Percentiles rank a stretch among this genome's conserved stretches.
These are phyloP conservation scores for Sebastolobus alascanus DNA, from an alignment of 2,797 vertebrate species.

Conservation along the genomic window DNA sequence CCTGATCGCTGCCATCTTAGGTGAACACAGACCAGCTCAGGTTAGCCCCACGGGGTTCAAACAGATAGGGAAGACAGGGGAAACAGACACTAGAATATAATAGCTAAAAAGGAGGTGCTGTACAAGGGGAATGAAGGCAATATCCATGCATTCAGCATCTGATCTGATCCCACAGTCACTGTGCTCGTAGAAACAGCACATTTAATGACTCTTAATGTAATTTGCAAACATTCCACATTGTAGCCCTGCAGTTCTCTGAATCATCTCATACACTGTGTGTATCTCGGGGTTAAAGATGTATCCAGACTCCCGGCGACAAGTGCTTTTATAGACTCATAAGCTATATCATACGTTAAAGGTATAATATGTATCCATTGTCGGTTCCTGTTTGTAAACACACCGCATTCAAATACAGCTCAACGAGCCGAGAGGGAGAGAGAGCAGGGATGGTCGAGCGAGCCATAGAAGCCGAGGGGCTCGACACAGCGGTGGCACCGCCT, in stretches of 20 bases:
- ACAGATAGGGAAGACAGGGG: constrained; percentile 62
- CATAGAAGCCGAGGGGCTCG: too few relatives aligned
- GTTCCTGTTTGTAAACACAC: too few relatives aligned
- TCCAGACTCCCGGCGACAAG: constrained; percentile 57
- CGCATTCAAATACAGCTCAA: too few relatives aligned
- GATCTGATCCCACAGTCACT: constrained; percentile 49
- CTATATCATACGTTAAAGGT: constrained; percentile 46
- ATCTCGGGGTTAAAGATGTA: constrained; percentile 49
- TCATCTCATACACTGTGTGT: constrained; percentile 68
- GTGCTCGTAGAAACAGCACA: constrained; percentile 63
- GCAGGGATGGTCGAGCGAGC: too few relatives aligned
- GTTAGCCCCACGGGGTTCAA: constrained; percentile 73
- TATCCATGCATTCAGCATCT: constrained; percentile 37
- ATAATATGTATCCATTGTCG: too few relatives aligned
- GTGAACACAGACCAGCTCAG: constrained; percentile 81
- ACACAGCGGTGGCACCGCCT: too few relatives aligned
- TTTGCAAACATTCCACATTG: constrained; percentile 73
- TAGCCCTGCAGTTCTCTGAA: constrained; percentile 65
- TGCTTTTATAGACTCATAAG: constrained; percentile 72
- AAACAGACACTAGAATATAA: constrained; percentile 57
- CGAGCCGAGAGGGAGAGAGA: too few relatives aligned
- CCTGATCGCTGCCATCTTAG: constrained; percentile 85
- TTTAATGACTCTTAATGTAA: constrained; percentile 61
- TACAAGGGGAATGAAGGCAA: background rate
- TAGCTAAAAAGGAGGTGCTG: constrained; percentile 26